Evolutionary conservation across 2,797 vertebrate species (phyloP), one percentile per base, ranked within the genome.

Genomic region (Todus mexicanus): DNA sequence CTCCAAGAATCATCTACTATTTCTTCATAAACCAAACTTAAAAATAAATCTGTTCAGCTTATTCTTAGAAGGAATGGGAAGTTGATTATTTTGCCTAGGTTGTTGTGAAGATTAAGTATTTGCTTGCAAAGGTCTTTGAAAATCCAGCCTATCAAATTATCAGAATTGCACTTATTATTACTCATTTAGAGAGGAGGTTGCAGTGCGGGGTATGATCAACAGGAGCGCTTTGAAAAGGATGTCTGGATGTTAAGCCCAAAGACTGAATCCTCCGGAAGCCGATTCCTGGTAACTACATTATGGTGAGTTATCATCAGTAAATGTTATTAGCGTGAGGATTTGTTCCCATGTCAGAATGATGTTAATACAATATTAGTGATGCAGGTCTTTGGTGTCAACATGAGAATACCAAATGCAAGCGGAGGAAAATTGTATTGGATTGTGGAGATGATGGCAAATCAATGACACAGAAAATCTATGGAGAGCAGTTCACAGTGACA

Each of bases 381-480:
- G 90, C 79, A 87, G 95, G 90, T 94, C 95, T 83, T 86, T 22
- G 79, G 94, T 96, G 96, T 96, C 95, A 96, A 86, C 94, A 95
- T 15, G 70, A 93, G 86, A 95, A 85, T 95, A 93, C 87, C 89
- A 91, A 78, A 94, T 73, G 75, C 93, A 89, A 93, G 84, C 35
- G 73, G 79, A 89, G 78, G 87, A 85, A 95, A 94, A 96, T 92
- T 87, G 84, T 70, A 92, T 87, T 87, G 84, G 79, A 93, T 93
- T 92, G 79, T 81, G 93, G 89, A 94, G 94, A 94, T 94, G 94
- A 96, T 96, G 87, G 91, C 95, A 94, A 95, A 96, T 95, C 94
- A 95, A 96, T 95, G 95, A 95, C 92, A 95, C 82, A 33, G 93
- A 94, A 94, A 93, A 95, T 96, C 90, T 94, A 85, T 96, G 92